Percentiles rank a stretch among this genome's conserved stretches.
These are phyloP conservation scores for Ischnura elegans DNA, from an alignment of 2,888 invertebrate genomes.

Conservation along the genomic window DNA sequence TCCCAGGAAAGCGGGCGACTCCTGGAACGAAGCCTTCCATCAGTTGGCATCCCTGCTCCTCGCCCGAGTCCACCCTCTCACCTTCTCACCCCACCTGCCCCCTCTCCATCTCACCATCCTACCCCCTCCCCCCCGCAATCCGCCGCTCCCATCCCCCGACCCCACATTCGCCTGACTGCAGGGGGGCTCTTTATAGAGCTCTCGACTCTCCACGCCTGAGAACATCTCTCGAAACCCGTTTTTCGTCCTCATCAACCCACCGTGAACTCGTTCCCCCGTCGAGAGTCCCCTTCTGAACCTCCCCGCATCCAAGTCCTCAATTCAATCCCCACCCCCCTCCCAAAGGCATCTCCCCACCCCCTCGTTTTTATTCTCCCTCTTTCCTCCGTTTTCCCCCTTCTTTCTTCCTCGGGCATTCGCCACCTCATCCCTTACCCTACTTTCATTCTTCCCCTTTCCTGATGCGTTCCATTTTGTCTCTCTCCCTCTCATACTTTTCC, in stretches of 20 bases:
- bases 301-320: background rate
- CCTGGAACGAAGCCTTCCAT: too few relatives aligned
- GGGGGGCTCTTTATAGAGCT: conserved; percentile 23
- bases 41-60: too few relatives aligned
- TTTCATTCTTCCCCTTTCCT: too few relatives aligned
- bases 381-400: too few relatives aligned
- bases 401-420: too few relatives aligned
- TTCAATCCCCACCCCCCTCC: background rate
- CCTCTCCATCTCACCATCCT: background rate
- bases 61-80: too few relatives aligned
- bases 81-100: background rate
- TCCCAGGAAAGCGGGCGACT: too few relatives aligned
- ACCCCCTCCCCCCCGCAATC: background rate
- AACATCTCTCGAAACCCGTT: conserved; percentile 60
- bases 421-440: too few relatives aligned
- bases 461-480: too few relatives aligned
- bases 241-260: conserved; percentile 38
- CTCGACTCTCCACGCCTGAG: conserved; percentile 53
- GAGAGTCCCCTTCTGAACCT: too few relatives aligned
- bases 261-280: conserved; percentile 42
- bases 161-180: background rate
- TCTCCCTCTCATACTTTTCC: too few relatives aligned
- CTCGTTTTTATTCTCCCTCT: background rate
- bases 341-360: too few relatives aligned
- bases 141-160: background rate